Evolutionary conservation across 2,113 vertebrate species (phyloP), one percentile per base, ranked within the genome.

Genomic region (Varanus komodoensis): DNA sequence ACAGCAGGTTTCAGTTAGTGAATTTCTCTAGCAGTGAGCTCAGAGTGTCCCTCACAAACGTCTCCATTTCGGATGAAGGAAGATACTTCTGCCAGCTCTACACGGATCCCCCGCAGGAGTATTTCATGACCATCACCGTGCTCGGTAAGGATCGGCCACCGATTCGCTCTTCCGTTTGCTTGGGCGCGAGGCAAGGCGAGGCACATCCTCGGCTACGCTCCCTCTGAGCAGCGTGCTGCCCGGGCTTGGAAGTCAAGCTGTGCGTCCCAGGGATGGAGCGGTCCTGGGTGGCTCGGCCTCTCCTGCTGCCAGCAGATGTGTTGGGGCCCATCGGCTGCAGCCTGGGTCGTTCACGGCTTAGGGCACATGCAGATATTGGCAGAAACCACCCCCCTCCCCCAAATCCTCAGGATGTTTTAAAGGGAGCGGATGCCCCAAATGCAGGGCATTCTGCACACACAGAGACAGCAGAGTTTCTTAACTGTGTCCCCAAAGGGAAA

Each of bases 1-100:
- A 99, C 98, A 98, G 98, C 97, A 98, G 99, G 94, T 99, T 99
- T 97, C 99, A 99, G 98, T 96, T 99, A 98, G 98, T 99, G 97
- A 99, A 99, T 98, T 99, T 99, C 98, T 99, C 99, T 87, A 99
- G 99, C 98, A 99, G 99, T 68, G 99, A 99, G 96, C 98, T 99
- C 89, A 97, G 98, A 69, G 99, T 99, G 92, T 99, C 99, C 8
- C 94, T 99, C 97, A 99, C 99, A n/a, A 99, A 99, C 27, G 99
- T 99, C 97, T 99, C 99, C 61, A 97, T 99, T 93, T 98, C 98
- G 83, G 99, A 99, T 23, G 99, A 99, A 93, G 99, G 99, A 88
- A 97, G 98, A 93, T 99, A 99, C 86, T 99, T 99, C 93, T 99
- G 99, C 97, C 99, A 99, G 97, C 98, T 99, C 94, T 99, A 99